These are phyloP conservation scores for Drepana falcataria DNA, from an alignment of 2,888 invertebrate genomes.

Conservation along the genomic window DNA sequence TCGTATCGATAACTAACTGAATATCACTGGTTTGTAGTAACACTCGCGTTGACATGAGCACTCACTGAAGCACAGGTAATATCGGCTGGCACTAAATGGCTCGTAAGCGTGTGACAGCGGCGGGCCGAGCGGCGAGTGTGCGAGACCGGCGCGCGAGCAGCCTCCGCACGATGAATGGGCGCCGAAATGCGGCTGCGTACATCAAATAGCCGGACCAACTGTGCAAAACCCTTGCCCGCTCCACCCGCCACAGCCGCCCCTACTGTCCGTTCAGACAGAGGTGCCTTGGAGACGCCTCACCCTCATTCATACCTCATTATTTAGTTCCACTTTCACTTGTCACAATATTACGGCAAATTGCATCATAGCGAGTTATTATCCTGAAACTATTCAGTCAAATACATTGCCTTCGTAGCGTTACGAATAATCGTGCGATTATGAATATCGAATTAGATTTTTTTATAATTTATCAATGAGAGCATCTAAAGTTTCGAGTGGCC, in stretches of 20 bases:
- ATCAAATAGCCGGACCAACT: conserved; percentile 75
- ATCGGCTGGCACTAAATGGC: conserved; percentile 45
- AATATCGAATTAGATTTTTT: too few relatives aligned
- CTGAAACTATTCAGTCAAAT: background rate
- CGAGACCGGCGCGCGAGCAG: conserved; percentile 74
- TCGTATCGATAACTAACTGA: conserved; percentile 32
- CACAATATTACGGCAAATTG: background rate
- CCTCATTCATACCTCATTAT: background rate
- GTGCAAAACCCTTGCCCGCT: conserved; percentile 73
- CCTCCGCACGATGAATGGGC: conserved; percentile 76
- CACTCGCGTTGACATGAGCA: conserved; percentile 37
- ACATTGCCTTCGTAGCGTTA: too few relatives aligned
- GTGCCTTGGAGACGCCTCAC: conserved; percentile 27
- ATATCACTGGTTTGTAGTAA: conserved; percentile 23
- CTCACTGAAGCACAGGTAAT: conserved; percentile 26
- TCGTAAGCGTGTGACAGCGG: conserved; percentile 50
- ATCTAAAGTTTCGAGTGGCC: background rate
- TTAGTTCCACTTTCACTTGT: background rate
- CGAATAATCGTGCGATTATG: too few relatives aligned
- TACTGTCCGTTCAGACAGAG: conserved; percentile 43
- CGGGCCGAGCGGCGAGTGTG: conserved; percentile 59
- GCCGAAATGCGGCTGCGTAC: conserved; percentile 75
- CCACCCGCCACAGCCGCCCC: conserved; percentile 40
- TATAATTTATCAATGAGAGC: too few relatives aligned
- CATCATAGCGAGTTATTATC: background rate